These are phyloP conservation scores for Phasianus colchicus DNA, from an alignment of 2,113 vertebrate species.

Conservation along the genomic window DNA sequence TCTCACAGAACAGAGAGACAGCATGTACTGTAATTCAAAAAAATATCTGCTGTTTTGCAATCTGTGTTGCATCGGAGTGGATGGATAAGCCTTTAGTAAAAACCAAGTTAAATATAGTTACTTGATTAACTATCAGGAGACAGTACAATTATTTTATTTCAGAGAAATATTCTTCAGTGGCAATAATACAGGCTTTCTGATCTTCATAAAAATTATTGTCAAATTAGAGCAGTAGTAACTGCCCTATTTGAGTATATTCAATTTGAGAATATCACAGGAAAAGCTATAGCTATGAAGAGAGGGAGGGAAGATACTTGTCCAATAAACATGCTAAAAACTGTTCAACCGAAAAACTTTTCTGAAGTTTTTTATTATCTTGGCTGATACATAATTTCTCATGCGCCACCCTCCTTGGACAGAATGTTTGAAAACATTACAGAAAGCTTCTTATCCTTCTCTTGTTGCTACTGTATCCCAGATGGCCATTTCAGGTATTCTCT, in stretches of 20 bases:
- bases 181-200: neutral
- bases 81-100: slow-evolving; percentile 9
- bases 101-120: slow-evolving; percentile 17
- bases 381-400: neutral
- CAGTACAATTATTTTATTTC: neutral
- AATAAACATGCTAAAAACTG: neutral
- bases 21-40: slow-evolving; percentile 42
- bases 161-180: neutral
- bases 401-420: neutral
- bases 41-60: slow-evolving; percentile 61
- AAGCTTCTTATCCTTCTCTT: neutral
- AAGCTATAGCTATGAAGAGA: neutral
- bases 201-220: neutral
- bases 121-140: neutral
- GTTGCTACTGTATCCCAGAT: neutral
- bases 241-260: neutral
- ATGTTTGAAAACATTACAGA: neutral
- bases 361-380: neutral
- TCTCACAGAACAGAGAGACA: slow-evolving; percentile 45
- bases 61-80: slow-evolving; percentile 16
- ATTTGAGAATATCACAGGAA: neutral
- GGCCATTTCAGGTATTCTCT: neutral
- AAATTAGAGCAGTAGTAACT: neutral
- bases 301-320: neutral
- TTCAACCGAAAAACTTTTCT: neutral